Conservation (phyloP, 2,797 vertebrate species). For the Hydrophis major region DNA sequence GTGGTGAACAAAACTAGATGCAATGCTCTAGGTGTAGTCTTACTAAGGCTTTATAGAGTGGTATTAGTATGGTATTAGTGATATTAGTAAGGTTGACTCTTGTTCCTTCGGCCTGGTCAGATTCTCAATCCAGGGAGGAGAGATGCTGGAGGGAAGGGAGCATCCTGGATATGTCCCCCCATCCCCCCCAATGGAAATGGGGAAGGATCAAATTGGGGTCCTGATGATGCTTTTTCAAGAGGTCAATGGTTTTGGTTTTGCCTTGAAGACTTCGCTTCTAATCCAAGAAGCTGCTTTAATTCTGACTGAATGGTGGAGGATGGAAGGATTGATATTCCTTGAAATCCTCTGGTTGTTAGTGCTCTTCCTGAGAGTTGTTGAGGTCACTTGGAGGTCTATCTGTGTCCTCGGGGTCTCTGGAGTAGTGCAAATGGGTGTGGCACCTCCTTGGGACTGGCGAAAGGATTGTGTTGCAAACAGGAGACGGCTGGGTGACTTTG, state of each 20-base stretch:
- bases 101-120: neutral
- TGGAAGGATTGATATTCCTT: neutral
- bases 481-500: no score
- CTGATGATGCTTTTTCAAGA: no score
- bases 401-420: neutral
- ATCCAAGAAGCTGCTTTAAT: no score
- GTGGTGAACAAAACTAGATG: no score
- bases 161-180: neutral
- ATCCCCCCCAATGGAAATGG: neutral
- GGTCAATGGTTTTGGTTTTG: no score
- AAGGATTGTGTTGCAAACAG: neutral
- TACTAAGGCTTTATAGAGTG: no score
- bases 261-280: no score
- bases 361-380: neutral
- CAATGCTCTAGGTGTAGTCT: no score
- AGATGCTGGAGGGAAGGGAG: no score
- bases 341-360: neutral
- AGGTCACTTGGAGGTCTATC: neutral
- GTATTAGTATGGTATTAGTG: no score
- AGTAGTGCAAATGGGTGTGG: neutral
- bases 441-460: neutral
- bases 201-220: no score
- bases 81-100: neutral
- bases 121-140: neutral
- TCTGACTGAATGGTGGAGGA: neutral